Evolutionary conservation across 92 coral and sea anemone genomes (phyloP), one percentile per base, ranked within the genome.

Genomic region (Umimayanthus chanpuru): DNA sequence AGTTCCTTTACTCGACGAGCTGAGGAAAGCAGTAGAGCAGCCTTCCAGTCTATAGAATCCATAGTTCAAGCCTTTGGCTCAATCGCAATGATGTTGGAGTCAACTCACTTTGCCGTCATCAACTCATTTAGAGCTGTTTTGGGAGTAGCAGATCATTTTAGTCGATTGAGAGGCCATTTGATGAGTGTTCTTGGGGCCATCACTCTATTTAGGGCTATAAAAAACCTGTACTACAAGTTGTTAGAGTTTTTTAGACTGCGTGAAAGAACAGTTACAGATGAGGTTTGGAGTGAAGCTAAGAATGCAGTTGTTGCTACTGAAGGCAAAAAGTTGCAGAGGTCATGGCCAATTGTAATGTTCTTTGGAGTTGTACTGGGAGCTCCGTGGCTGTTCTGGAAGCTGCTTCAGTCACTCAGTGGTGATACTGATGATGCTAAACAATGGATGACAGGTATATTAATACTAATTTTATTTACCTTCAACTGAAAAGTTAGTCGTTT

Each of bases 61-160:
- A 94, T 97, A 41, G 99, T 97, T 40, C 99, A 97, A 55, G 99
- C 99, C 5, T 97, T 97, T 93, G 99, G 99, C 30, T 97, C 99
- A 15, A 93, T 97, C 49, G 96, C 99, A 2, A 97, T 95, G 99
- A 97, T 97, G 99, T 78, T 97, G 72, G 99, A 97, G 43, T 97
- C 99, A 68, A 97, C 99, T 0, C 98, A 95, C 81, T 97, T 97
- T 94, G 99, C 99, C 18, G 94, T 97, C 85, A 91, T 86, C 15
- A 97, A 94, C 79, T 91, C 99, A 28, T 97, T 97, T 82, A 83
- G 93, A 72, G 99, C 99, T 38, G 99, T 97, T 49, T 88, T 97
- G 44, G 96, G 99, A 25, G 98, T 96, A 26, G 99, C 99, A 2
- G 98, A 97, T 87, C 98, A 97, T 82, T 97, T 97, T 83, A 97